Percentiles rank a stretch among this genome's conserved stretches.
phyloP scores from a whole-genome alignment of 2,888 invertebrate genomes.

The Nysson spinosus region DNA sequence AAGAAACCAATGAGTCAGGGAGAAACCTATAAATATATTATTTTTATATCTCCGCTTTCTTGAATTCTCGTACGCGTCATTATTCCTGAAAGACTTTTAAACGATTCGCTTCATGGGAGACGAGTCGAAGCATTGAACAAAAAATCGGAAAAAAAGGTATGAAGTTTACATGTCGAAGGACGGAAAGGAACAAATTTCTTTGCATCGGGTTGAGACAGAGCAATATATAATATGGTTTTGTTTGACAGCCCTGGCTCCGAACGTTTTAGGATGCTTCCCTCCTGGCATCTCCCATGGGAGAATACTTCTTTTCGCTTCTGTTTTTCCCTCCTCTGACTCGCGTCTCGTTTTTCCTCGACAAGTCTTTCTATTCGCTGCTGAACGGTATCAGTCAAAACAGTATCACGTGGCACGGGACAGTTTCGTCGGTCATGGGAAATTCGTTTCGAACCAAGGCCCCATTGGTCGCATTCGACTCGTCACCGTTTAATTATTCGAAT shows the following conservation, averaged over 20 bases:
- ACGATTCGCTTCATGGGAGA: too few species aligned
- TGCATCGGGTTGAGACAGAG: constrained; percentile 11
- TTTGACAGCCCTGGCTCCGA: constrained; percentile 28
- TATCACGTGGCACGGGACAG: constrained; percentile 50
- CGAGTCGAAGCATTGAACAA: neutral
- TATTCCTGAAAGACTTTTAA: too few species aligned
- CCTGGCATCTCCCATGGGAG: constrained; percentile 39
- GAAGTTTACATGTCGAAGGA: too few species aligned
- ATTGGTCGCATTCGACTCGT: too few species aligned
- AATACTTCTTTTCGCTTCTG: too few species aligned
- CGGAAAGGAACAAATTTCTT: constrained; percentile 16
- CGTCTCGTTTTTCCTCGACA: constrained; percentile 35
- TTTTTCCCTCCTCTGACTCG: neutral
- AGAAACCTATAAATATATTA: too few species aligned
- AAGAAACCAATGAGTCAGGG: too few species aligned
- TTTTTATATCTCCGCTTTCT: too few species aligned
- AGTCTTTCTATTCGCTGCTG: constrained; percentile 8
- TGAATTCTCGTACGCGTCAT: too few species aligned
- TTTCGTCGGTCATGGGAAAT: constrained; percentile 51
- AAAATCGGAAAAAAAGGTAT: neutral
- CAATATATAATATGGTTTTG: constrained; percentile 41
- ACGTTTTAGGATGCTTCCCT: constrained; percentile 28
- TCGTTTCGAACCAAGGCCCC: constrained; percentile 10
- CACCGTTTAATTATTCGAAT: too few species aligned
- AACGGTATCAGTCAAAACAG: constrained; percentile 46